phyloP scores from a whole-genome alignment of 2,888 invertebrate genomes.

The Empis stercorea region DNA sequence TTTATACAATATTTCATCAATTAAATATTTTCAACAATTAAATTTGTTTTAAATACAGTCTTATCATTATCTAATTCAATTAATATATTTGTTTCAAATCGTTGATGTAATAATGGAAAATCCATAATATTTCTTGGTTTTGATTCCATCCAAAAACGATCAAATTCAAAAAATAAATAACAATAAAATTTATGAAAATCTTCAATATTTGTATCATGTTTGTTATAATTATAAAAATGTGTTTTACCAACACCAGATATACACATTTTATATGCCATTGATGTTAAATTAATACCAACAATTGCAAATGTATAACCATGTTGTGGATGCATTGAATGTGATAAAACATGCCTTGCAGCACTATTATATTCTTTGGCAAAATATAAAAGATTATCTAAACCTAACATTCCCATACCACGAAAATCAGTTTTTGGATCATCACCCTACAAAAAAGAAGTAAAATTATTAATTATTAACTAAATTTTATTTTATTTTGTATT shows the following conservation, averaged over 20 bases:
- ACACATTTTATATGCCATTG: slow-evolving; percentile 72
- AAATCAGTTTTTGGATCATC: slow-evolving; percentile 98
- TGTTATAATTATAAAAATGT: slow-evolving; percentile 77
- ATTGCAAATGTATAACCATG: slow-evolving; percentile 85
- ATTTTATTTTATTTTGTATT: not conserved
- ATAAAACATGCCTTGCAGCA: slow-evolving; percentile 67
- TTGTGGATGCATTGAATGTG: slow-evolving; percentile 77
- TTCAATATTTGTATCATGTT: slow-evolving; percentile 49
- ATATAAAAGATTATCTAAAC: slow-evolving; percentile 79
- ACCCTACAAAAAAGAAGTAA: slow-evolving; percentile 45
- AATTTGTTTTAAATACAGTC: slow-evolving; percentile 65
- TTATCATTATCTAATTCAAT: slow-evolving; percentile 52
- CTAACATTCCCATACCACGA: slow-evolving; percentile 92
- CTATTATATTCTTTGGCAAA: slow-evolving; percentile 72
- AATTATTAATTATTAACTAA: slow-evolving; percentile 3
- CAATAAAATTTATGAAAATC: slow-evolving; percentile 90
- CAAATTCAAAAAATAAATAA: slow-evolving; percentile 87
- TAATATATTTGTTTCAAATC: slow-evolving; percentile 66
- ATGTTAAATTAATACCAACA: slow-evolving; percentile 90
- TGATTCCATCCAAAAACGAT: slow-evolving; percentile 84
- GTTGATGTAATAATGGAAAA: slow-evolving; percentile 74
- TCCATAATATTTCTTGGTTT: slow-evolving; percentile 94
- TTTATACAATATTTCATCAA: no score
- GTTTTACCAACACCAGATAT: slow-evolving; percentile 73
- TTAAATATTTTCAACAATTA: slow-evolving; percentile 60